Conservation (phyloP, 2,797 vertebrate genomes). For the Argyrosomus regius region DNA sequence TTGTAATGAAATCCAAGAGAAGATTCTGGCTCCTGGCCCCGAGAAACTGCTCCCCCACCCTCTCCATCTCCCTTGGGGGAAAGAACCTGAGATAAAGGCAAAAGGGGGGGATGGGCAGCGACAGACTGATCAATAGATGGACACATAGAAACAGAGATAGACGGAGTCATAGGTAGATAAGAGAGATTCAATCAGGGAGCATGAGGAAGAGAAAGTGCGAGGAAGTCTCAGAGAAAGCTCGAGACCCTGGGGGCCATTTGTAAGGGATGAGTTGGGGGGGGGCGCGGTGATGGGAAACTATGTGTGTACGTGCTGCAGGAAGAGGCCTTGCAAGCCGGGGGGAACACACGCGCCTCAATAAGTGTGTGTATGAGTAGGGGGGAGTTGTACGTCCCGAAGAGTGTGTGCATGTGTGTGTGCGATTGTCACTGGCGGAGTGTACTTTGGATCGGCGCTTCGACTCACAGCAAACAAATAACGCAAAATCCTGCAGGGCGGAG, state of each 20-base stretch:
- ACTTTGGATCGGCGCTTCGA: constrained; percentile 65
- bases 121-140: constrained; percentile 62
- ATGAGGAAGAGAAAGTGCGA: constrained; percentile 40
- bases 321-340: constrained; percentile 72
- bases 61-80: constrained; percentile 25
- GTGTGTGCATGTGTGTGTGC: constrained; percentile 37
- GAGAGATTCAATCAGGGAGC: constrained; percentile 38
- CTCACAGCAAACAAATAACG: constrained; percentile 75
- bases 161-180: constrained; percentile 50
- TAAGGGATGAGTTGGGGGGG: constrained; percentile 29
- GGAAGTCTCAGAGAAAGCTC: constrained; percentile 55
- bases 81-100: constrained; percentile 48
- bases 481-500: constrained; percentile 49
- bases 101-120: constrained; percentile 19
- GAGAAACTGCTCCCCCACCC: constrained; percentile 31
- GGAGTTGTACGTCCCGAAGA: constrained; percentile 30
- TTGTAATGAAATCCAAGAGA: constrained; percentile 82
- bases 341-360: constrained; percentile 46
- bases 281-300: constrained; percentile 81
- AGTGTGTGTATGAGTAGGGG: not conserved
- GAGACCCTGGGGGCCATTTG: constrained; percentile 65
- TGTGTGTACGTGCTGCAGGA: constrained; percentile 86
- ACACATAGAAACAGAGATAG: constrained; percentile 32
- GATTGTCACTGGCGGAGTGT: constrained; percentile 67
- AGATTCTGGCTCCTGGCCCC: constrained; percentile 64